phyloP scores from a whole-genome alignment of 2,113 vertebrate genomes.

The Stigmatopora argus region DNA sequence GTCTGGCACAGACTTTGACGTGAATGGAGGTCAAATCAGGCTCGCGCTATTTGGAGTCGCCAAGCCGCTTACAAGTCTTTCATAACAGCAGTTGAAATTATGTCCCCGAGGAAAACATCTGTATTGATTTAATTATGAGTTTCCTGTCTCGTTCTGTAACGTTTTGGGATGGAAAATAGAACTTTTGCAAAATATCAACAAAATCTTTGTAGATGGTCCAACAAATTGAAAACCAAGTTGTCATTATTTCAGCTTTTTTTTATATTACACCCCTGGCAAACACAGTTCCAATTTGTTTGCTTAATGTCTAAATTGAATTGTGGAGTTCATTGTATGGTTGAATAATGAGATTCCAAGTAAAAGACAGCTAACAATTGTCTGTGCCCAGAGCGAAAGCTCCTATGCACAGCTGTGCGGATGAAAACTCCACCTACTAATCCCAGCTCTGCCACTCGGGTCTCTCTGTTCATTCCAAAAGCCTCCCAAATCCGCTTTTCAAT shows the following conservation, averaged over 20 bases:
- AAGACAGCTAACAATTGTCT: background rate
- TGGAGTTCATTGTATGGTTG: background rate
- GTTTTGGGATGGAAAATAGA: background rate
- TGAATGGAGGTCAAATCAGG: conserved; percentile 26
- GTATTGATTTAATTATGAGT: conserved; percentile 10
- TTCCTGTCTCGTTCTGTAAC: conserved; percentile 1
- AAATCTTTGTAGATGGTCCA: too few relatives aligned
- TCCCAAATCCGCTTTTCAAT: conserved; percentile 34
- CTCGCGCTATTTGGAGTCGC: conserved; percentile 32
- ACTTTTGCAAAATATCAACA: too few relatives aligned
- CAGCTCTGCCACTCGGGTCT: conserved; percentile 22
- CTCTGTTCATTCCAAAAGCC: conserved; percentile 10
- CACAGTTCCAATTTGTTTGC: background rate
- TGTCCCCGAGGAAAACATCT: conserved; percentile 20
- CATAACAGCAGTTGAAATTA: conserved; percentile 24
- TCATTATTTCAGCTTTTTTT: background rate
- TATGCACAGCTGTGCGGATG: conserved; percentile 21
- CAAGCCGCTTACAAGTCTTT: conserved; percentile 26
- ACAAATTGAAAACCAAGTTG: background rate
- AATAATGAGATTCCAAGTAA: conserved; percentile 6
- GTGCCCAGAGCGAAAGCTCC: conserved; percentile 1
- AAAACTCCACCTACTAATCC: conserved; percentile 32
- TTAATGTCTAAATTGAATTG: background rate
- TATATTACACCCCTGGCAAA: background rate
- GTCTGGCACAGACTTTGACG: conserved; percentile 16